phyloP scores from a whole-genome alignment of 2,888 invertebrate genomes.

The Tiliacea citrago region DNA sequence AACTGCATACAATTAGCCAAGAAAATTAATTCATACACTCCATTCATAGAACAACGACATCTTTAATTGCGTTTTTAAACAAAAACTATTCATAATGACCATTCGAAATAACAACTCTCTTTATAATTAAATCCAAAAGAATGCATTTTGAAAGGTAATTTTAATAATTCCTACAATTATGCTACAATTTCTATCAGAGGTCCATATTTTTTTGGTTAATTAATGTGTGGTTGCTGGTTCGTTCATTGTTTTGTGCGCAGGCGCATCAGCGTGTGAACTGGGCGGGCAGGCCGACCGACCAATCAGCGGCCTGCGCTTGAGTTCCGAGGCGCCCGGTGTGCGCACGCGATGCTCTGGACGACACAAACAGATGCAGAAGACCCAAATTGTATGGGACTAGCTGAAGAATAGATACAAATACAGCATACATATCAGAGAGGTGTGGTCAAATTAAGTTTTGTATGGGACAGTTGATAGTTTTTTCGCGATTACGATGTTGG shows the following conservation, averaged over 20 bases:
- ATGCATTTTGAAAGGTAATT: constrained; percentile 52
- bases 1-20: constrained; percentile 39
- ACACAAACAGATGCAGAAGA: constrained; percentile 46
- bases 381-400: neutral
- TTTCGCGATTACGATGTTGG: neutral
- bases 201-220: constrained; percentile 49
- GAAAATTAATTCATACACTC: constrained; percentile 47
- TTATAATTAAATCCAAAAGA: constrained; percentile 59
- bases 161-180: constrained; percentile 61
- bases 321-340: constrained; percentile 56
- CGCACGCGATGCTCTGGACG: constrained; percentile 48
- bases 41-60: constrained; percentile 59
- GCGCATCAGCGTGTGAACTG: constrained; percentile 76
- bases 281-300: constrained; percentile 71
- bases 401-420: too few species aligned
- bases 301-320: constrained; percentile 73
- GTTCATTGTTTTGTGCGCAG: constrained; percentile 74
- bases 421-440: too few species aligned
- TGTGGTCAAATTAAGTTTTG: too few species aligned
- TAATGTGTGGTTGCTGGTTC: constrained; percentile 50
- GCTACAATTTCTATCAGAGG: constrained; percentile 48
- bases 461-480: too few species aligned
- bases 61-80: constrained; percentile 59
- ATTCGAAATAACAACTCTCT: constrained; percentile 36
- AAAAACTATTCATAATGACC: constrained; percentile 55